phyloP scores from a whole-genome alignment of 2,888 invertebrate genomes.

The Doris montereyensis region DNA sequence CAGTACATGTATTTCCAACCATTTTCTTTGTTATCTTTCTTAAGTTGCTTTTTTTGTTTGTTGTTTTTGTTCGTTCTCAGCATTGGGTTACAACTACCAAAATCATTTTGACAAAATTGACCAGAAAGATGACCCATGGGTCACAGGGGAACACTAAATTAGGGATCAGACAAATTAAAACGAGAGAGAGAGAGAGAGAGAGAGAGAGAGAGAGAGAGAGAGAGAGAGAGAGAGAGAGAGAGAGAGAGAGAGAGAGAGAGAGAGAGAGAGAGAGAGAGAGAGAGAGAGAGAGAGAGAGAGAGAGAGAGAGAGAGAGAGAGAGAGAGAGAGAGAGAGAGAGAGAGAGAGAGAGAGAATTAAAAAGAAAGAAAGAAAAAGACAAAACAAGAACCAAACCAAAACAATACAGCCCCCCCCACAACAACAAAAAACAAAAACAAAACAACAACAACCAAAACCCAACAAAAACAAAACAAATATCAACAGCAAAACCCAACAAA shows the following conservation, averaged over 20 bases:
- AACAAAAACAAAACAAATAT: background rate
- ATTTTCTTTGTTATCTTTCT: too few species aligned
- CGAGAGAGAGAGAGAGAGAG: background rate
- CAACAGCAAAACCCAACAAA: background rate
- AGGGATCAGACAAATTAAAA: too few species aligned
- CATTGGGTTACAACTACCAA: too few species aligned
- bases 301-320: background rate
- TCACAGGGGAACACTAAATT: too few species aligned
- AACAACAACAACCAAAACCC: background rate
- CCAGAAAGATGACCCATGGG: background rate
- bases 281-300: background rate
- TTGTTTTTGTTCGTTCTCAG: too few species aligned
- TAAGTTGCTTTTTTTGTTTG: too few species aligned
- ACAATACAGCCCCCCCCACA: background rate
- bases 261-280: background rate
- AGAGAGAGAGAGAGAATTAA: background rate
- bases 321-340: background rate
- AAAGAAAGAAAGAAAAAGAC: background rate
- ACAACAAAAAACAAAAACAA: background rate
- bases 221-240: background rate
- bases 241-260: background rate
- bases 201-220: background rate
- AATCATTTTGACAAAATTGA: too few species aligned
- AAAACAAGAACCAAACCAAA: background rate
- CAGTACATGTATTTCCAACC: too few species aligned